Evolutionary conservation across 2,888 invertebrate genomes (phyloP).

Genomic region (Leptopilina syphax): DNA sequence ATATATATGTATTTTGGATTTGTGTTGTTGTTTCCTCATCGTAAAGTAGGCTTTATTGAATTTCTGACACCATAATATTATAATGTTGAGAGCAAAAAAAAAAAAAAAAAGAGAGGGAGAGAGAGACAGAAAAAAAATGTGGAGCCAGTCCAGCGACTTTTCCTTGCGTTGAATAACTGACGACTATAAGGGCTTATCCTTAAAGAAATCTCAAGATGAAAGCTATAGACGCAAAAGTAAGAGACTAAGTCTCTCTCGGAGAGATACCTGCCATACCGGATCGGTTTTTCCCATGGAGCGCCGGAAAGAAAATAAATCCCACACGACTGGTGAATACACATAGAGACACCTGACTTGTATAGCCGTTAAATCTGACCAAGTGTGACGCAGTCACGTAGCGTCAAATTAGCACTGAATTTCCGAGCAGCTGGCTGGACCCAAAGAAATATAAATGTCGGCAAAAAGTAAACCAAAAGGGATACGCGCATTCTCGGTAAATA

Average conservation of each 20-base stretch:
- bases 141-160: slow-evolving; percentile 5
- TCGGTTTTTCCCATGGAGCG: slow-evolving; percentile 24
- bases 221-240: slow-evolving; percentile 7
- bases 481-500: too few species aligned
- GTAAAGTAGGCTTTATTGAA: slow-evolving; percentile 10
- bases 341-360: slow-evolving; percentile 21
- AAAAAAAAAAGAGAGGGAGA: background rate
- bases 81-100: too few species aligned
- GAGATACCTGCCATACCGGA: slow-evolving; percentile 15
- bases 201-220: slow-evolving; percentile 16
- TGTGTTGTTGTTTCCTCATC: background rate
- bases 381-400: slow-evolving; percentile 33
- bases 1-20: too few species aligned
- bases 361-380: slow-evolving; percentile 32
- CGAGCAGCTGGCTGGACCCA: slow-evolving; percentile 23
- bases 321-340: slow-evolving; percentile 22
- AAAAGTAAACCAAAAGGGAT: too few species aligned
- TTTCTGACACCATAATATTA: slow-evolving; percentile 7
- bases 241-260: background rate
- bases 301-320: slow-evolving; percentile 30
- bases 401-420: slow-evolving; percentile 35
- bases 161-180: background rate
- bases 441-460: too few species aligned
- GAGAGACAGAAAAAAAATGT: background rate
- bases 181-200: slow-evolving; percentile 21